phyloP scores from a whole-genome alignment of 2,888 invertebrate species.

The Agrotis exclamationis region DNA sequence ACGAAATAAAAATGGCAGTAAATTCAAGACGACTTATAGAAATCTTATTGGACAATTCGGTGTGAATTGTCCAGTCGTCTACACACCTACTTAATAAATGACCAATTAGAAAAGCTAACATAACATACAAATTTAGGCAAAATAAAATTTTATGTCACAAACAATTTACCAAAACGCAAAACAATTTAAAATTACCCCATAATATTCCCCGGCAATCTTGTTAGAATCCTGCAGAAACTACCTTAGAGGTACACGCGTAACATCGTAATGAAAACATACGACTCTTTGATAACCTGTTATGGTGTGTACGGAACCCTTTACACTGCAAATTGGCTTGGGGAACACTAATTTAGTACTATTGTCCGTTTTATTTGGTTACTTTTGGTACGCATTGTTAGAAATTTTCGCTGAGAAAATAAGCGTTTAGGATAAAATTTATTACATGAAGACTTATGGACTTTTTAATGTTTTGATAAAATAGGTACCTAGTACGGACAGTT shows the following conservation, averaged over 20 bases:
- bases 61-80: no score
- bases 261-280: conserved; percentile 88
- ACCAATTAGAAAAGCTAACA: no score
- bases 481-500: no score
- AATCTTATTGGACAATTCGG: no score
- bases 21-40: no score
- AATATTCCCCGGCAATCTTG: conserved; percentile 56
- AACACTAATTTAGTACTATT: conserved; percentile 79
- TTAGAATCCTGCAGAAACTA: conserved; percentile 67
- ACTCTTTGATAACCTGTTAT: conserved; percentile 89
- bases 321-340: conserved; percentile 80
- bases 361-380: conserved; percentile 72
- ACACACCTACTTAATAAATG: no score
- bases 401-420: conserved; percentile 23
- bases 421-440: conserved; percentile 10
- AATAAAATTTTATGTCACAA: not conserved
- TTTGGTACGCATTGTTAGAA: conserved; percentile 54
- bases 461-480: not conserved
- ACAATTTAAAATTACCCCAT: conserved; percentile 55
- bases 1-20: no score
- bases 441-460: not conserved
- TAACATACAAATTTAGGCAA: no score
- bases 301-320: conserved; percentile 78
- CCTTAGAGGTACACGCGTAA: conserved; percentile 75
- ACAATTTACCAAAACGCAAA: conserved; percentile 48